These are phyloP conservation scores for Forbesichthys papilliferus DNA, from an alignment of 2,113 vertebrate genomes.

Conservation along the genomic window DNA sequence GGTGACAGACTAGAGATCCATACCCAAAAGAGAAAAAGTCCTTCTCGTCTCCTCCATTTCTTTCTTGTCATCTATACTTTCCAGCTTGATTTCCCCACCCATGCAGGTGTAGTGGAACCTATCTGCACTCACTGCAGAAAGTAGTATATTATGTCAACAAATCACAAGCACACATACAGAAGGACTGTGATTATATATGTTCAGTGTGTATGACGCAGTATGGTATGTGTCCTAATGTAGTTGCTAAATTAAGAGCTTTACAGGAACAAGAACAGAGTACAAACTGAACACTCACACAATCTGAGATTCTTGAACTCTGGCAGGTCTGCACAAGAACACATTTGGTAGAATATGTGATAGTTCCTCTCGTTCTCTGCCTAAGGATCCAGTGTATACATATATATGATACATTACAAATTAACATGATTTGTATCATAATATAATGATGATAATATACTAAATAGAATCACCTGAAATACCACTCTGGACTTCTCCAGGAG, in stretches of 20 bases:
- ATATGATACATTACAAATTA: background rate
- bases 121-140: slow-evolving; percentile 82
- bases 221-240: background rate
- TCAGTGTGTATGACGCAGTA: background rate
- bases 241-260: background rate
- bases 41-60: slow-evolving; percentile 88
- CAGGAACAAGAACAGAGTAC: slow-evolving; percentile 1
- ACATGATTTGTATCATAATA: background rate
- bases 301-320: slow-evolving; percentile 85
- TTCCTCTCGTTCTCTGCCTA: slow-evolving; percentile 95
- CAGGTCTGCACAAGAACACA: slow-evolving; percentile 88
- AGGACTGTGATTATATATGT: background rate
- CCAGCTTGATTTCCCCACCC: slow-evolving; percentile 83
- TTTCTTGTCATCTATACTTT: slow-evolving; percentile 85
- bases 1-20: slow-evolving; percentile 6
- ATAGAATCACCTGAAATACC: slow-evolving; percentile 87
- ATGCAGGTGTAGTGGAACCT: slow-evolving; percentile 88
- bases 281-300: slow-evolving; percentile 80
- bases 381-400: background rate
- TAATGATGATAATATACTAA: background rate
- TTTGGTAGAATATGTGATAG: slow-evolving; percentile 98
- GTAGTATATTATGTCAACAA: background rate
- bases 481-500: slow-evolving; percentile 97
- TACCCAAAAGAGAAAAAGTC: slow-evolving; percentile 89
- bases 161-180: slow-evolving; percentile 4